These are phyloP conservation scores for Vireo altiloquus DNA, from an alignment of 2,113 vertebrate genomes.

Conservation along the genomic window DNA sequence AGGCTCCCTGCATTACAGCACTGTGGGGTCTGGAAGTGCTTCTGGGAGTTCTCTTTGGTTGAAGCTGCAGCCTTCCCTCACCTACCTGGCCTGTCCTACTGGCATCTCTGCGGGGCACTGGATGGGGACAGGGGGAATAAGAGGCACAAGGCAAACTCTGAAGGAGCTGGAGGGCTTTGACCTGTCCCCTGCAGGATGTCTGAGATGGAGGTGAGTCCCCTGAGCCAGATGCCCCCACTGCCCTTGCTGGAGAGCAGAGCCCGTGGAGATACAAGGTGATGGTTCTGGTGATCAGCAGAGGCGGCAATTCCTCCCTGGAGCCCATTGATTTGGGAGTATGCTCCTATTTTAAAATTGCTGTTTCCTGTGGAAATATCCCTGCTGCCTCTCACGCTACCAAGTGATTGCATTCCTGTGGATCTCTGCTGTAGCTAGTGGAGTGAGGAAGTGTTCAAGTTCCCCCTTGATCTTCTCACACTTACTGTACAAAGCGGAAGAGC, in stretches of 20 bases:
- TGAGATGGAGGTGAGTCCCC: neutral
- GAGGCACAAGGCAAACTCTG: neutral
- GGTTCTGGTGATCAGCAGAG: neutral
- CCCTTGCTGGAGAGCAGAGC: neutral
- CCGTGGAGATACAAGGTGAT: rapidly evolving
- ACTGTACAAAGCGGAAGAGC: neutral
- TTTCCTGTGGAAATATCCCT: neutral
- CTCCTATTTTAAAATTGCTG: neutral
- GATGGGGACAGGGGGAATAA: neutral
- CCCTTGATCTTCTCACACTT: neutral
- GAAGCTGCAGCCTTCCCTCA: neutral
- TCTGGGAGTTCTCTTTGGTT: neutral
- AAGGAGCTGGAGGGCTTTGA: neutral
- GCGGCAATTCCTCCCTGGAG: neutral
- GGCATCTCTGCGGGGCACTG: no score
- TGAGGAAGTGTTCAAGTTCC: neutral
- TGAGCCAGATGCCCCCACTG: neutral
- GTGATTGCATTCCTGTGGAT: neutral
- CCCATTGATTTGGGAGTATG: neutral
- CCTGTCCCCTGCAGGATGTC: neutral
- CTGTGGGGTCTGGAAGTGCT: neutral
- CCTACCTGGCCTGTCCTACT: neutral
- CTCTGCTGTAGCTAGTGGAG: neutral
- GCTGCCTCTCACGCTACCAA: neutral
- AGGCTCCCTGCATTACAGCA: neutral